A percentile compares a stretch with the other conserved stretches of the same genome.
Evolutionary conservation across 1,140 invertebrate species (phyloP).

Genomic region (Ephestia elutella): DNA sequence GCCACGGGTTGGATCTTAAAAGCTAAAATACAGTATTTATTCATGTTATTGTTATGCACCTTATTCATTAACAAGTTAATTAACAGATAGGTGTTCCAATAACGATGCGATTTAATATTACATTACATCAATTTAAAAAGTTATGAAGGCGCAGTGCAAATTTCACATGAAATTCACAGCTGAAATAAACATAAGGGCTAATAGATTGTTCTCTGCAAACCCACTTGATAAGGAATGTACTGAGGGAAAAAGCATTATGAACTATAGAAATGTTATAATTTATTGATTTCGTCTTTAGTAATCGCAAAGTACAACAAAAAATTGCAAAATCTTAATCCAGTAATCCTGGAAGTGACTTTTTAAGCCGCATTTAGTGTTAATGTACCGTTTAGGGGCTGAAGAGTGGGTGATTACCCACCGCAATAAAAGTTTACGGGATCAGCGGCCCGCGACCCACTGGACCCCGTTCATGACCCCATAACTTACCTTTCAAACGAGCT

Average conservation of each 20-base stretch:
- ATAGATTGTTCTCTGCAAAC: background rate
- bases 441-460: background rate
- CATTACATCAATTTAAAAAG: too few species aligned
- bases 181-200: too few species aligned
- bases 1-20: too few species aligned
- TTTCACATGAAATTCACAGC: too few species aligned
- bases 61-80: too few species aligned
- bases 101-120: too few species aligned
- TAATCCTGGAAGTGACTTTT: background rate
- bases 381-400: background rate
- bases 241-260: background rate
- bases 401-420: constrained; percentile 1
- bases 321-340: background rate
- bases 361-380: background rate
- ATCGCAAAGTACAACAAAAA: background rate
- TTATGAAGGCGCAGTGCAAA: too few species aligned
- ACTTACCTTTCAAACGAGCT: background rate
- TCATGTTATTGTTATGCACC: too few species aligned
- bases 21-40: too few species aligned
- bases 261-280: background rate
- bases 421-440: constrained; percentile 3
- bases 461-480: background rate
- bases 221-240: too few species aligned
- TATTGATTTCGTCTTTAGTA: too few species aligned
- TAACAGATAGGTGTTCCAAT: too few species aligned